A percentile compares a stretch with the other conserved stretches of the same genome.
phyloP scores from a whole-genome alignment of 2,888 invertebrate species.

The Synanthedon myopaeformis region DNA sequence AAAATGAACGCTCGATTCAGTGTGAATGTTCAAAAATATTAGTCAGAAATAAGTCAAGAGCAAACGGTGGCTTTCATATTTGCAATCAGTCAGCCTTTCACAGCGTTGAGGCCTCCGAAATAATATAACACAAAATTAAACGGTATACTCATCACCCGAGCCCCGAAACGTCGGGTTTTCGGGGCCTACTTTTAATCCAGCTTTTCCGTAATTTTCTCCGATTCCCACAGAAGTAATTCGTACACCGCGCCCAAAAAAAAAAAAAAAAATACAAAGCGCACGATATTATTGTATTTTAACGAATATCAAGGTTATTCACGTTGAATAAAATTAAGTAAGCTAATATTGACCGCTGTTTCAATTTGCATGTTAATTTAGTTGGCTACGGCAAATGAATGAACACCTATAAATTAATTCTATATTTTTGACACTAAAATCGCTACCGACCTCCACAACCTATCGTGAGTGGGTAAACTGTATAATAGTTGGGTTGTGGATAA shows the following conservation, averaged over 20 bases:
- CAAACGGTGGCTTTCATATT: background rate
- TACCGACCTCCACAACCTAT: background rate
- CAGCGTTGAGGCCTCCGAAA: slow-evolving; percentile 11
- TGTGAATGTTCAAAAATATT: too few species aligned
- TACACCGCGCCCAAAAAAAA: background rate
- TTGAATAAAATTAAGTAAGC: slow-evolving; percentile 22
- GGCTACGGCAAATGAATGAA: background rate
- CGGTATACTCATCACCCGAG: background rate
- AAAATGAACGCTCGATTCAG: too few species aligned
- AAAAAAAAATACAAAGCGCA: background rate
- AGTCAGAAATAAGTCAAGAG: too few species aligned
- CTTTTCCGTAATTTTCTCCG: background rate
- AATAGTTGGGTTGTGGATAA: background rate
- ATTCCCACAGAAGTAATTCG: background rate
- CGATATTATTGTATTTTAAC: background rate
- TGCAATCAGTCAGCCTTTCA: slow-evolving; percentile 11
- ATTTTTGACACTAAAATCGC: background rate
- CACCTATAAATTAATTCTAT: background rate
- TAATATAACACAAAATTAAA: slow-evolving; percentile 2
- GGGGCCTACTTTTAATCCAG: background rate
- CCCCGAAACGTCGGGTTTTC: background rate
- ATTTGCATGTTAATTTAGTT: slow-evolving; percentile 37
- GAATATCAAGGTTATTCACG: background rate
- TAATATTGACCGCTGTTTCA: slow-evolving; percentile 33
- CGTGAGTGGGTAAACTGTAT: background rate